Conservation (phyloP, 1,140 invertebrate genomes). For the Hesperophylax magnus region DNA sequence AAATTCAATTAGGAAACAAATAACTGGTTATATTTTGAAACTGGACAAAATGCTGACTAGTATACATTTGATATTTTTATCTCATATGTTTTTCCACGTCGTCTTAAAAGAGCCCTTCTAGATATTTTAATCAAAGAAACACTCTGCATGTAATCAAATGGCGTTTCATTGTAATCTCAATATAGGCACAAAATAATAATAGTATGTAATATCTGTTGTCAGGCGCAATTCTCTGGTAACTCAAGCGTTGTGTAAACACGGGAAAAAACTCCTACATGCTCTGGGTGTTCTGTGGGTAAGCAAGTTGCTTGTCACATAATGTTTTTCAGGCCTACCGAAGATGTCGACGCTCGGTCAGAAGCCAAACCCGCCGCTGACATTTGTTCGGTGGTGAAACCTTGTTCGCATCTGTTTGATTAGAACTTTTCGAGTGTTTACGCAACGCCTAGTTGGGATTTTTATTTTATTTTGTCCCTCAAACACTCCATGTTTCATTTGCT, state of each 20-base stretch:
- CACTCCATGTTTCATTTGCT: constrained; percentile 31
- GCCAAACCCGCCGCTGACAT: constrained; percentile 18
- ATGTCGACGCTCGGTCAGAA: constrained; percentile 15
- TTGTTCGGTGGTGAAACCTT: constrained; percentile 12
- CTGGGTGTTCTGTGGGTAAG: constrained; percentile 3
- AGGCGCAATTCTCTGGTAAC: no score
- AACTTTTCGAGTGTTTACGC: constrained; percentile 44
- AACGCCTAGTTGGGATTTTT: constrained; percentile 43
- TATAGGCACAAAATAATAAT: no score
- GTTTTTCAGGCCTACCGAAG: constrained; percentile 17
- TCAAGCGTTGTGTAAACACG: constrained; percentile 12
- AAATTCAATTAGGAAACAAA: no score
- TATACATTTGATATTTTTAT: no score
- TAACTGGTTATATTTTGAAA: no score
- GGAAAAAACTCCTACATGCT: background rate
- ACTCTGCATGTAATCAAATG: no score
- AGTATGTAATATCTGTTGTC: no score
- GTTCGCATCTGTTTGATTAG: constrained; percentile 43
- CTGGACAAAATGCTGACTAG: no score
- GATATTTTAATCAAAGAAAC: no score
- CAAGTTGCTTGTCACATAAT: constrained; percentile 24
- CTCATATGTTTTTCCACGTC: no score
- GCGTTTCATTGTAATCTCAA: no score
- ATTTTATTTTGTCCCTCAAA: constrained; percentile 36
- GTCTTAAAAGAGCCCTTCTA: no score